phyloP scores from a whole-genome alignment of 2,113 vertebrate species.

The Asarcornis scutulata region DNA sequence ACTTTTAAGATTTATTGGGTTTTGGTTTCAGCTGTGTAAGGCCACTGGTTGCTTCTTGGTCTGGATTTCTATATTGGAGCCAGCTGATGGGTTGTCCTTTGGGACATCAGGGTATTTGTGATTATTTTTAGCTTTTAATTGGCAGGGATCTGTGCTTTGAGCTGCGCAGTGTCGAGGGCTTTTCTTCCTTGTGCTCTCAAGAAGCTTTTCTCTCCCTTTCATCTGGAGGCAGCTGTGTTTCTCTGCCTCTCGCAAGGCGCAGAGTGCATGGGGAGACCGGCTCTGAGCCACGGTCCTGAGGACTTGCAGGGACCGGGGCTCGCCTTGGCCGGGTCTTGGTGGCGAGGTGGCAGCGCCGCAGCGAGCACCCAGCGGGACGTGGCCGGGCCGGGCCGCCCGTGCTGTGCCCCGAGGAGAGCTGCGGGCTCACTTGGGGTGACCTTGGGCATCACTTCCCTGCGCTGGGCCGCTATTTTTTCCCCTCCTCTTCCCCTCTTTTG shows the following conservation, averaged over 20 bases:
- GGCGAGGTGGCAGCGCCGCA: not conserved
- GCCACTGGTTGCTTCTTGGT: not conserved
- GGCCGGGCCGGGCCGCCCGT: not conserved
- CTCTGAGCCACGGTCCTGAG: not conserved
- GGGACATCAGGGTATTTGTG: not conserved
- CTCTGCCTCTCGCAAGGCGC: not conserved
- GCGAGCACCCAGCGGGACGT: rapidly evolving
- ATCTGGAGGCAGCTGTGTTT: slow-evolving; percentile 41
- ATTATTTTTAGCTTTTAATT: slow-evolving; percentile 66
- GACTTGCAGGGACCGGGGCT: not conserved
- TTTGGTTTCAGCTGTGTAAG: not conserved
- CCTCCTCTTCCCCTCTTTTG: not conserved
- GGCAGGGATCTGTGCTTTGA: slow-evolving; percentile 26
- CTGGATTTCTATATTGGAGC: not conserved
- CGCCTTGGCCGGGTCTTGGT: rapidly evolving
- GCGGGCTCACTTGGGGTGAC: not conserved
- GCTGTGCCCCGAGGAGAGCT: rapidly evolving
- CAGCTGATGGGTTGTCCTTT: slow-evolving; percentile 15
- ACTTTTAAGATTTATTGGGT: not conserved
- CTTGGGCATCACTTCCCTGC: not conserved
- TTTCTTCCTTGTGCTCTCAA: not conserved
- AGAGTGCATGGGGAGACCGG: not conserved
- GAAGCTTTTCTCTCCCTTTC: slow-evolving; percentile 34
- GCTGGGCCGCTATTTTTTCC: not conserved
- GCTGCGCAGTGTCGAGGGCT: not conserved